Evolutionary conservation across 2,113 vertebrate species (phyloP), one percentile per base, ranked within the genome.

Genomic region (Ardeotis arabs): DNA sequence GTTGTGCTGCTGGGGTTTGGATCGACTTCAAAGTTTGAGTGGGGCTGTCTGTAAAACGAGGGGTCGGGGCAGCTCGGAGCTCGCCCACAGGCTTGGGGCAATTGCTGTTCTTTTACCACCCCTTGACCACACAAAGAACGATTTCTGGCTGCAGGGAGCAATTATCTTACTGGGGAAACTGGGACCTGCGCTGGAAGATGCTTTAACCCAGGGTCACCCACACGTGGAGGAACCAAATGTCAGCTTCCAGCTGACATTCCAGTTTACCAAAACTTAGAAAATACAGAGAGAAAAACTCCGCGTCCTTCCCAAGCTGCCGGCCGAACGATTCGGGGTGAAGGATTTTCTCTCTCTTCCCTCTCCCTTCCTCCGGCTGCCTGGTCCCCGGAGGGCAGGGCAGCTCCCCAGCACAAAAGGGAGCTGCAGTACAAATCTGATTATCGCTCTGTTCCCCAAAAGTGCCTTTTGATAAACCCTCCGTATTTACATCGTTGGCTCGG

Each of bases 1-100:
- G 63, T 84, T 91, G 59, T 66, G 58, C 64, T 86, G 95, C 58
- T 20, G 75, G 67, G 83, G 49, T 73, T 95, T 81, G 66, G 91
- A 84, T 52, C 69, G 5, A 27, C 81, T 89, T 90, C 90, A 25
- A 87, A 78, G 85, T 75, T 33, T 2, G 85, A 80, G 58, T 4
- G 12, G 81, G 77, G 73, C 6, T 78, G 39, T 24, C 31, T 29
- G 68, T 28, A 33, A 84, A 84, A 84, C 14, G 80, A 68, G 85
- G 22, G 20, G 18, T 3, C 31, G 3, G 58, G 72, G 63, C 21
- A 18, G 33, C 8, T 1, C 2, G n/a, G 74, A 84, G 64, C 41
- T 18, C 41, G 41, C 41, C 41, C 41, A 6, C 41, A 15, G 41
- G 14, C 41, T 44, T 15, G 41, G 41, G 41, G 41, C 41, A 44